A percentile compares a stretch with the other conserved stretches of the same genome.
phyloP scores from a whole-genome alignment of 2,888 invertebrate genomes.

The Leucoptera coffeella region DNA sequence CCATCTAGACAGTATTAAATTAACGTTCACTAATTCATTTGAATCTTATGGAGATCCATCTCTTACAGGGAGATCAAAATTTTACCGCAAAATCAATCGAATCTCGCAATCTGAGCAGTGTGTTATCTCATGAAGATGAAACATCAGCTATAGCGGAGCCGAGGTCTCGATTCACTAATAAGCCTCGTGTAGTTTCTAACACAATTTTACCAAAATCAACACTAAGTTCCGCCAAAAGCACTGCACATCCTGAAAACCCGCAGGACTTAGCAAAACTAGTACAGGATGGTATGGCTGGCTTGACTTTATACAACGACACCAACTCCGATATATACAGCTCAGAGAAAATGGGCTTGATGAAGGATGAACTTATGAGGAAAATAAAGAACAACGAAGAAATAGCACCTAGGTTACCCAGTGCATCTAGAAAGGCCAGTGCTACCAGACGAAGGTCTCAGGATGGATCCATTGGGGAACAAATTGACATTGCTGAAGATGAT shows the following conservation, averaged over 20 bases:
- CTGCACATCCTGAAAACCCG: conserved; percentile 33
- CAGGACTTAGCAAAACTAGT: conserved; percentile 48
- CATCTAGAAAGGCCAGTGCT: too few species aligned
- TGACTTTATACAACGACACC: conserved; percentile 26
- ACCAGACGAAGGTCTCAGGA: conserved; percentile 24
- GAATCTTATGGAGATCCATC: too few species aligned
- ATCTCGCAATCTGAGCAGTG: conserved; percentile 29
- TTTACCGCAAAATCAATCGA: conserved; percentile 29
- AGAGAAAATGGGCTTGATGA: conserved; percentile 28
- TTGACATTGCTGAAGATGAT: conserved; percentile 14
- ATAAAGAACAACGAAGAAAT: conserved; percentile 26
- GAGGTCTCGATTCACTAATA: conserved; percentile 21
- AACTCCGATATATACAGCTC: conserved; percentile 15
- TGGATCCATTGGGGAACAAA: conserved; percentile 29
- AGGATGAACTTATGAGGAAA: conserved; percentile 29
- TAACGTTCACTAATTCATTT: too few species aligned
- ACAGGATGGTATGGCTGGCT: conserved; percentile 49
- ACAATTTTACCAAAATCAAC: conserved; percentile 19
- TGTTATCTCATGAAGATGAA: conserved; percentile 33
- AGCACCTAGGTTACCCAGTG: conserved; percentile 19
- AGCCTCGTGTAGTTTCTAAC: conserved; percentile 15
- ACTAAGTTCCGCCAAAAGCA: conserved; percentile 21
- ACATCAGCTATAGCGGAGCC: conserved; percentile 28
- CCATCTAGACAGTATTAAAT: too few species aligned
- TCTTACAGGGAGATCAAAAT: conserved; percentile 23